Evolutionary conservation across 2,888 invertebrate genomes (phyloP), one percentile per base, ranked within the genome.

Genomic region (Teleogryllus oceanicus): DNA sequence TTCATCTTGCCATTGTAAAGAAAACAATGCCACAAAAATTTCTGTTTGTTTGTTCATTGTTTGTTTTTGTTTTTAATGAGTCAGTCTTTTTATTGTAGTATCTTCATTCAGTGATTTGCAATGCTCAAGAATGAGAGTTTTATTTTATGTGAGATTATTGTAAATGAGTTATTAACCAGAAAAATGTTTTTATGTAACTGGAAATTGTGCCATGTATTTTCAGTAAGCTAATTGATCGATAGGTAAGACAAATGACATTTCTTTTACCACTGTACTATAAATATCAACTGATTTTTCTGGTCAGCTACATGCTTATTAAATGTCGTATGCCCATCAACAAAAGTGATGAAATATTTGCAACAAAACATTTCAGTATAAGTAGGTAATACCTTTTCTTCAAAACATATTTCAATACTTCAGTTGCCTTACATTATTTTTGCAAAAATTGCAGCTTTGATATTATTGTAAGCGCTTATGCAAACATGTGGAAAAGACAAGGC

Each of bases 1-100:
- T 37, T 76, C 76, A 51, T 79, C 76, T 79, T 76, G 76, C 74
- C 77, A 77, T n/a, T 79, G 79, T 79, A 79, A 79, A 77, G 74
- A 76, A 79, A 51, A 76, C 62, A 62, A 62, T 62, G 62, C 62
- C n/a, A 62, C 62, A 62, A 62, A 62, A 62, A 12, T 62, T 37
- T 62, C 62, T 62, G 62, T 62, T 62, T 62, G 18, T 62, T 62
- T 62, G 62, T 62, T 62, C 62, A 62, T 62, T 62, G 62, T 62
- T 62, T 62, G 62, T 62, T 62, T 62, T 62, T 62, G 62, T 62
- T 62, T 62, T 62, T 18, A 62, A 62, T 62, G 62, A 62, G 62
- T 62, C 62, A 62, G n/a, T 62, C 13, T 62, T 12, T 62, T 4
- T 62, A n/a, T 62, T 62, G 12, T 62, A 62, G 62, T 62, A 62